Conservation (phyloP, 2,888 invertebrate genomes). For the Antheraea yamamai region DNA sequence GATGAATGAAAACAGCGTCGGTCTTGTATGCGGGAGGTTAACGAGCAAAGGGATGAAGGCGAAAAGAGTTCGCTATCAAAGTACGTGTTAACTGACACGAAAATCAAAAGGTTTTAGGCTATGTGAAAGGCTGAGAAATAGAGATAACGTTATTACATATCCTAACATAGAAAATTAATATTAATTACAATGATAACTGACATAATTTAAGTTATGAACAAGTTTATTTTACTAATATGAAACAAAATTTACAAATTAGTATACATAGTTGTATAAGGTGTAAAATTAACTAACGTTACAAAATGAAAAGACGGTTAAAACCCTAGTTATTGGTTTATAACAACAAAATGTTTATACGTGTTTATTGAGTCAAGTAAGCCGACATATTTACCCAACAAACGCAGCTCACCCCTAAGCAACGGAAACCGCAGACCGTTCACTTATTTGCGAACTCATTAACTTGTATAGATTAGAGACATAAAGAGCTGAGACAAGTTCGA, state of each 20-base stretch:
- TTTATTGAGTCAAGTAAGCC: constrained; percentile 14
- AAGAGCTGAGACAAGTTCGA: constrained; percentile 22
- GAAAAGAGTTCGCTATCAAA: neutral
- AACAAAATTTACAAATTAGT: too few species aligned
- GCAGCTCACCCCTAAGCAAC: constrained; percentile 7
- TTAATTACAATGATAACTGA: too few species aligned
- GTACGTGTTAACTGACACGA: neutral
- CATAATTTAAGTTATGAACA: too few species aligned
- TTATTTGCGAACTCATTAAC: constrained; percentile 24
- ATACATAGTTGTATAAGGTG: neutral
- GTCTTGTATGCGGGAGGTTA: constrained; percentile 6
- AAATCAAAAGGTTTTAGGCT: constrained; percentile 9
- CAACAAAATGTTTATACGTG: neutral
- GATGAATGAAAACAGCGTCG: constrained; percentile 4
- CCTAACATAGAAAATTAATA: neutral
- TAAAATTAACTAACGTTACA: neutral
- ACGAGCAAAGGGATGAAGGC: neutral
- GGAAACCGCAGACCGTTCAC: constrained; percentile 18
- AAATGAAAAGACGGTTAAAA: neutral
- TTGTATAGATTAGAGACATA: constrained; percentile 25
- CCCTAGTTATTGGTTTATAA: neutral
- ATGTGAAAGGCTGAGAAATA: neutral
- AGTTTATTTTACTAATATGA: too few species aligned
- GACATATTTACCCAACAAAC: constrained; percentile 12
- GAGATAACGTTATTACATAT: neutral